Conservation (phyloP, 2,888 invertebrate species). For the Cheilosia grossa region DNA sequence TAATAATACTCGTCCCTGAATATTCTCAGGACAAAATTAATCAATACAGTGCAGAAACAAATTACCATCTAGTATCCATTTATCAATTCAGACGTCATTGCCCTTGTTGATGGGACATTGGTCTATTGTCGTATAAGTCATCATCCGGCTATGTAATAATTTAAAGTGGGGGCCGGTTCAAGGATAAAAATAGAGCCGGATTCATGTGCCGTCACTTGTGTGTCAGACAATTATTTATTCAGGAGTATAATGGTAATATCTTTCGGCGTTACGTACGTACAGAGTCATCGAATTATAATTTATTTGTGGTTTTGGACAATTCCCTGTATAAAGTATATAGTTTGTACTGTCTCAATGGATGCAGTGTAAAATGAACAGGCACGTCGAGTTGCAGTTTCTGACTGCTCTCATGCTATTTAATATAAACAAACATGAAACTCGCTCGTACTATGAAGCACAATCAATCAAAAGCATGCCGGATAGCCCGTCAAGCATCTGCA, state of each 20-base stretch:
- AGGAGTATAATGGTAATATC: not conserved
- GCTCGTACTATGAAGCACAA: too few species aligned
- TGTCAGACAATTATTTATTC: slow-evolving; percentile 28
- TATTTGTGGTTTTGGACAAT: not conserved
- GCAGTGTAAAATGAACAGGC: slow-evolving; percentile 14
- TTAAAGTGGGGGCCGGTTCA: not conserved
- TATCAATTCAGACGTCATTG: slow-evolving; percentile 23
- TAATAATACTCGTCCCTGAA: not conserved
- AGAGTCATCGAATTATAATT: not conserved
- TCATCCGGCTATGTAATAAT: not conserved
- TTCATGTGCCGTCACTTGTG: slow-evolving; percentile 9
- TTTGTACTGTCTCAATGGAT: not conserved
- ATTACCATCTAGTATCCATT: not conserved
- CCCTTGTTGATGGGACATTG: slow-evolving; percentile 10
- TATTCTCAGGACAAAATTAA: slow-evolving; percentile 30
- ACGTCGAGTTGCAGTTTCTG: not conserved
- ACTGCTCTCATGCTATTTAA: too few species aligned
- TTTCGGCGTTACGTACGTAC: too few species aligned
- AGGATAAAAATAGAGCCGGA: slow-evolving; percentile 10
- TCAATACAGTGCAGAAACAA: slow-evolving; percentile 15
- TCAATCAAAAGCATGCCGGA: too few species aligned
- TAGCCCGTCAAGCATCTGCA: too few species aligned
- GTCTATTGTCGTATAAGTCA: slow-evolving; percentile 1
- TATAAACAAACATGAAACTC: too few species aligned
- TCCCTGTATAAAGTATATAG: not conserved